Base-by-base conservation (phyloP, 2,113 vertebrate species). In the Bubo scandiacus region DNA sequence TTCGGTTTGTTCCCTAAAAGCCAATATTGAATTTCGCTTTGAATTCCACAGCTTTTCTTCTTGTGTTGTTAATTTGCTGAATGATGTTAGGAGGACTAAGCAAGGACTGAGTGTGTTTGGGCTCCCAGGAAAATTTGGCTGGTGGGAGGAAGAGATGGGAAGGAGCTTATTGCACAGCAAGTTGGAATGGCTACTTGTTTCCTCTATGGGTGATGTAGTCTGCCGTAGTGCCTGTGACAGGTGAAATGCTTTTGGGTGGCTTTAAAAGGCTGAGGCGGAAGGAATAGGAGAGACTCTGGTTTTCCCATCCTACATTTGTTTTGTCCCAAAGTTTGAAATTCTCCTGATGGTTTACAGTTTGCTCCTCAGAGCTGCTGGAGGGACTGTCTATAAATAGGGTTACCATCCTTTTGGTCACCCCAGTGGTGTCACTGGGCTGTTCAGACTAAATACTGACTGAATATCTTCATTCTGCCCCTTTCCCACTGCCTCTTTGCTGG, bases 21-120 rank as follows among this genome's bases (percentile, higher is more conserved):
- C 42, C 61, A 81, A 10, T 83, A 66, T 36, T 91, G 72, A 89
- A 96, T 97, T 95, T 94, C 66, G 58, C 43, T 95, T 83, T 25
- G 36, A 75, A 84, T 93, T 93, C 19, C 68, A 30, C 63, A 73
- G 73, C 59, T 92, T 94, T 89, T 89, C 43, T 88, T 91, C 42
- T 73, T 86, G 11, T 84, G 23, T 66, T 94, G n/a, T 93, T 93
- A 45, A 70, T 88, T 87, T 5, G 4, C 49, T 87, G n/a, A 89
- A 51, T 81, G 38, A 84, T 3, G 2, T 74, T 84, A 61, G n/a
- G 77, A 92, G 63, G 43, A 75, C 61, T 15, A 75, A 81, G 61
- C 34, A 81, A 94, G 77, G 78, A 62, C 42, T 54, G 30, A 47
- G 16, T 93, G 73, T 0, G 0, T 71, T 95, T 96, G 42, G 26